phyloP scores from a whole-genome alignment of 30 jellyfish, hydroid and myxozoan species.

The Aurelia sp. region DNA sequence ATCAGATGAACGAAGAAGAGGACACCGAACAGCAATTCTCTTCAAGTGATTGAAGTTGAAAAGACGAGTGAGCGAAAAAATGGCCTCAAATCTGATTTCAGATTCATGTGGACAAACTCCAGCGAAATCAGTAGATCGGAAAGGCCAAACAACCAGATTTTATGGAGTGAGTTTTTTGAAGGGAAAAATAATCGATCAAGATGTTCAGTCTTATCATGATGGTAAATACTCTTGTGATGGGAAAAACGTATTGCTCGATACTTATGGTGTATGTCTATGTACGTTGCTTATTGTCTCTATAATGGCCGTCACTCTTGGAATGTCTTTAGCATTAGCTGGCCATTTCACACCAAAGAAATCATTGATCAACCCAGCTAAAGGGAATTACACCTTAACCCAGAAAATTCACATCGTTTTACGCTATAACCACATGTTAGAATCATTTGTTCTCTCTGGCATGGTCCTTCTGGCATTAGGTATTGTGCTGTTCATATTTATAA shows the following conservation, averaged over 20 bases:
- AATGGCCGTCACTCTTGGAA: constrained; percentile 45
- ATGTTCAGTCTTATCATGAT: constrained; percentile 4
- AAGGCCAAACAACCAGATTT: constrained; percentile 67
- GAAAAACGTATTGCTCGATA: constrained; percentile 6
- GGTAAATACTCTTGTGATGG: constrained; percentile 15
- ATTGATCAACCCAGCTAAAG: neutral
- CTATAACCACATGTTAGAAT: constrained; percentile 59
- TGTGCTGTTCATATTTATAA: constrained; percentile 29
- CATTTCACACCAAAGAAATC: constrained; percentile 66
- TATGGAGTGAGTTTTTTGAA: constrained; percentile 68
- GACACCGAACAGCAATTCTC: too few relatives aligned
- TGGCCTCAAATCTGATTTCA: constrained; percentile 12
- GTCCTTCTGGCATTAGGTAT: constrained; percentile 63
- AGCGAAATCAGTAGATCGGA: constrained; percentile 44
- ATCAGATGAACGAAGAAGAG: too few relatives aligned
- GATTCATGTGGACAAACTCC: constrained; percentile 73
- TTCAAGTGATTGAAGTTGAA: too few relatives aligned
- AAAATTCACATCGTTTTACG: constrained; percentile 23
- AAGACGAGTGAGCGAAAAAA: too few relatives aligned
- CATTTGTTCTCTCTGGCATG: constrained; percentile 69
- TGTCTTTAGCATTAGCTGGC: constrained; percentile 73
- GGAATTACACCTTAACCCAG: constrained; percentile 12
- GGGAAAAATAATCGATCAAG: constrained; percentile 55
- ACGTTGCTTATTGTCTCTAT: constrained; percentile 36
- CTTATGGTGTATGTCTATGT: constrained; percentile 33